phyloP scores from a whole-genome alignment of 2,888 invertebrate species.

The Onthophagus sagittarius region DNA sequence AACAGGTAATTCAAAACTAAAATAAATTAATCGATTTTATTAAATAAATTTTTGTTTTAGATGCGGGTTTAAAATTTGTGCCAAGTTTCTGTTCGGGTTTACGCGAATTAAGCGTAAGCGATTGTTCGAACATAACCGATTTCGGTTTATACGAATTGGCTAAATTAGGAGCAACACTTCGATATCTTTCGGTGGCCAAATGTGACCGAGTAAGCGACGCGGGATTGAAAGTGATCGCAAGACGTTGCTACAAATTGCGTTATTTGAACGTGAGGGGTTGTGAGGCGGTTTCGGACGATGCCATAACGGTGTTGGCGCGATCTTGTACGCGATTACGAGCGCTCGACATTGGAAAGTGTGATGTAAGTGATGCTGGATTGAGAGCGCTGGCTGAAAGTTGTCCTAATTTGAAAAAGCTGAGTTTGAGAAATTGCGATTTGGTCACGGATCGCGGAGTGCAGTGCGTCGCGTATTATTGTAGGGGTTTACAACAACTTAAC shows the following conservation, averaged over 20 bases:
- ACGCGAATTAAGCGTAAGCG: conserved; percentile 85
- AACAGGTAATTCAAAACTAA: no score
- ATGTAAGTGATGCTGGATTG: conserved; percentile 85
- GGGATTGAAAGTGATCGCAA: conserved; percentile 80
- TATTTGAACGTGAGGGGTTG: conserved; percentile 91
- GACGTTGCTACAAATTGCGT: conserved; percentile 82
- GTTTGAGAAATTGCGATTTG: conserved; percentile 85
- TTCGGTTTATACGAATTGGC: conserved; percentile 88
- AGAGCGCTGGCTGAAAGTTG: conserved; percentile 84
- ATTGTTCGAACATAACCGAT: conserved; percentile 85
- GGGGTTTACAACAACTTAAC: conserved; percentile 85
- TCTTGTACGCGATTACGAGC: conserved; percentile 84
- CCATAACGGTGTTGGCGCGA: conserved; percentile 79
- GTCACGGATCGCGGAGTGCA: conserved; percentile 86
- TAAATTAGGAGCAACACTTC: conserved; percentile 80
- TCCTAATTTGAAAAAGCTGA: conserved; percentile 85
- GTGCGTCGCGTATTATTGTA: conserved; percentile 83
- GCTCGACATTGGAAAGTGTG: conserved; percentile 89
- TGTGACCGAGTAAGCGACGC: conserved; percentile 91
- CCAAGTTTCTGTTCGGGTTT: conserved; percentile 83
- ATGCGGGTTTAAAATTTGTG: conserved; percentile 86
- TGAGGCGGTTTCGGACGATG: conserved; percentile 91
- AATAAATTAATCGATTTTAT: no score
- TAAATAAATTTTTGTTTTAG: conserved; percentile 54
- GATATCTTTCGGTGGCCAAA: conserved; percentile 91